Conservation (phyloP, 1,140 invertebrate genomes). For the Zaprionus ghesquierei region DNA sequence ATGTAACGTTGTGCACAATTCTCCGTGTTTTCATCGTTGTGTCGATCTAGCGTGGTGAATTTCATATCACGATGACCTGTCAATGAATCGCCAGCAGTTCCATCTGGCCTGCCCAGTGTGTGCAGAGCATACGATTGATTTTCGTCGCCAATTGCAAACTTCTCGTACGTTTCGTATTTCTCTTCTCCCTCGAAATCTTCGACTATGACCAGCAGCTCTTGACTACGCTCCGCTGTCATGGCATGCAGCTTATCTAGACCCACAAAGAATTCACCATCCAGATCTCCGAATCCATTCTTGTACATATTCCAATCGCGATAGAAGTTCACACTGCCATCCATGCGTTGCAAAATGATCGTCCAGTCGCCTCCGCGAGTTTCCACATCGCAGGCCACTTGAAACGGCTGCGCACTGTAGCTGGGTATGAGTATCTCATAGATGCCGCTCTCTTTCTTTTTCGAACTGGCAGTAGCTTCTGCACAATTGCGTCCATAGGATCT, state of each 20-base stretch:
- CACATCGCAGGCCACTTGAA: constrained; percentile 7
- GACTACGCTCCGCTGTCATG: not conserved
- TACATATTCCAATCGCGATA: not conserved
- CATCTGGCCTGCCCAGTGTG: not conserved
- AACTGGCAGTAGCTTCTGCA: not conserved
- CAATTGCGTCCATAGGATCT: not conserved
- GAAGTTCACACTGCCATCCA: constrained; percentile 7
- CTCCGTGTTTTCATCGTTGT: not conserved
- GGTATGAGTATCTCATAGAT: constrained; percentile 2
- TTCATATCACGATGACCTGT: not conserved
- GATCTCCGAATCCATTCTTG: not conserved
- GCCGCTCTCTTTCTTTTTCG: not conserved
- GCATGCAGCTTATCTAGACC: constrained; percentile 6
- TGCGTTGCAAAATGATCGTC: not conserved
- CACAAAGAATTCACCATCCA: constrained; percentile 7
- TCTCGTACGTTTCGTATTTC: not conserved
- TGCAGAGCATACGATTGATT: not conserved
- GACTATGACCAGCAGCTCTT: not conserved
- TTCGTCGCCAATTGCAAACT: constrained; percentile 9
- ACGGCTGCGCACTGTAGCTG: not conserved
- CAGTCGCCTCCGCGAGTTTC: not conserved
- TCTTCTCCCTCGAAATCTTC: constrained; percentile 1
- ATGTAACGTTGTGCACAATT: not conserved
- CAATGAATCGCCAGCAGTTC: constrained; percentile 5
- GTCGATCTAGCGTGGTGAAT: not conserved